Percentiles rank a stretch among this genome's conserved stretches.
Conservation (phyloP, 2,113 vertebrate genomes). For the Macaca mulatta region DNA sequence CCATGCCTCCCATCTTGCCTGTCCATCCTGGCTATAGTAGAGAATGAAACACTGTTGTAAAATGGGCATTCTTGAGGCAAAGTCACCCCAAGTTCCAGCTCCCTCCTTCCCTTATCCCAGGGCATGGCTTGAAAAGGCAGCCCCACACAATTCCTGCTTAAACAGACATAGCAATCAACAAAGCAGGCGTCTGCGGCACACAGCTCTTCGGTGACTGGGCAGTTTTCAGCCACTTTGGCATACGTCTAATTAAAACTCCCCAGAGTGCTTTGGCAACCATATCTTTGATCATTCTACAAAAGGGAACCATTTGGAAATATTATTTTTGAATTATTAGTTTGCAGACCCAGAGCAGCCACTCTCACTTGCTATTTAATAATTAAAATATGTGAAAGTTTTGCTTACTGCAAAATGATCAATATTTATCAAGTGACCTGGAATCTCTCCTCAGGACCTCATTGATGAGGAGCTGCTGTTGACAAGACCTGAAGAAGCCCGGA, state of each 20-base stretch:
- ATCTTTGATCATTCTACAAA: conserved; percentile 50
- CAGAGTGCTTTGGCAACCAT: not conserved
- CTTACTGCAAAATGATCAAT: conserved; percentile 55
- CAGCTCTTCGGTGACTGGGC: not conserved
- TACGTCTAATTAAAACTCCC: conserved; percentile 21
- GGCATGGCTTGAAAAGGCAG: not conserved
- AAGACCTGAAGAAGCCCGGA: conserved; percentile 5
- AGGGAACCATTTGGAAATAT: conserved; percentile 45
- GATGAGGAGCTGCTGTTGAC: not conserved
- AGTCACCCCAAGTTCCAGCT: not conserved
- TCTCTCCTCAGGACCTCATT: not conserved
- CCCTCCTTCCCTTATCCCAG: not conserved
- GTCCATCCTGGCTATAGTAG: not conserved
- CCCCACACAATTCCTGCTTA: not conserved
- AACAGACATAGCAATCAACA: not conserved
- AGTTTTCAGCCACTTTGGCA: not conserved
- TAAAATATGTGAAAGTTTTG: conserved; percentile 44
- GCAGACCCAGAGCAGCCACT: conserved; percentile 23
- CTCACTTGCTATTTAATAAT: conserved; percentile 58
- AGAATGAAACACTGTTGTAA: not conserved
- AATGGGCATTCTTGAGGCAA: not conserved
- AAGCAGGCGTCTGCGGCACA: not conserved
- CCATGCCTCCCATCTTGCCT: not conserved
- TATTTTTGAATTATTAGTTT: conserved; percentile 57
- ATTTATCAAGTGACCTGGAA: conserved; percentile 44